Evolutionary conservation across 2,797 vertebrate species (phyloP).

Genomic region (Trachops cirrhosus): DNA sequence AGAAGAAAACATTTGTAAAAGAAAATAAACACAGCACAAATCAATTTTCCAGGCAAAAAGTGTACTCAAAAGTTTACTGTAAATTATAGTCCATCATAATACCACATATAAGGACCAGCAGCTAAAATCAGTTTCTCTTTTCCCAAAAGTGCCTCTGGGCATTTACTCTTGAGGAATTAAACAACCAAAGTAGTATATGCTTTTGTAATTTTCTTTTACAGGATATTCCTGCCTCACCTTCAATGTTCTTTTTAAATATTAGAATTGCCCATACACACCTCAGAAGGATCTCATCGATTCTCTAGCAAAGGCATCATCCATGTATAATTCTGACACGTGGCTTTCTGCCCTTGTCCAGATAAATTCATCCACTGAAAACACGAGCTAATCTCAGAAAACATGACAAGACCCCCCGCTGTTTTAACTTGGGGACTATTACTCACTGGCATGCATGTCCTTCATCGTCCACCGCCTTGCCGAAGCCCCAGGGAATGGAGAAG

Average conservation of each 20-base stretch:
- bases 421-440: slow-evolving; percentile 74
- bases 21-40: slow-evolving; percentile 41
- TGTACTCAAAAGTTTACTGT: slow-evolving; percentile 49
- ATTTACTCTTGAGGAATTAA: slow-evolving; percentile 48
- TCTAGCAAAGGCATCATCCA: background rate
- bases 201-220: slow-evolving; percentile 27
- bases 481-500: slow-evolving; percentile 78
- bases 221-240: background rate
- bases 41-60: slow-evolving; percentile 44
- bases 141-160: slow-evolving; percentile 34
- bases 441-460: slow-evolving; percentile 83
- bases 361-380: background rate
- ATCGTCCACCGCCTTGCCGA: slow-evolving; percentile 73
- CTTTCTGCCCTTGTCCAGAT: slow-evolving; percentile 21
- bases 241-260: slow-evolving; percentile 14
- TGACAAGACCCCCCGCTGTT: background rate
- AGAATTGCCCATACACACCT: slow-evolving; percentile 5
- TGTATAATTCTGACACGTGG: background rate
- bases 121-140: slow-evolving; percentile 36
- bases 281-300: slow-evolving; percentile 27
- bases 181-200: background rate
- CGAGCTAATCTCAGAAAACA: background rate
- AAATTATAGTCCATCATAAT: slow-evolving; percentile 42
- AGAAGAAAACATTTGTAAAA: slow-evolving; percentile 46
- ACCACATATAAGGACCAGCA: background rate